Base-by-base conservation (phyloP, 1,140 invertebrate genomes). In the Trichoplusia ni region DNA sequence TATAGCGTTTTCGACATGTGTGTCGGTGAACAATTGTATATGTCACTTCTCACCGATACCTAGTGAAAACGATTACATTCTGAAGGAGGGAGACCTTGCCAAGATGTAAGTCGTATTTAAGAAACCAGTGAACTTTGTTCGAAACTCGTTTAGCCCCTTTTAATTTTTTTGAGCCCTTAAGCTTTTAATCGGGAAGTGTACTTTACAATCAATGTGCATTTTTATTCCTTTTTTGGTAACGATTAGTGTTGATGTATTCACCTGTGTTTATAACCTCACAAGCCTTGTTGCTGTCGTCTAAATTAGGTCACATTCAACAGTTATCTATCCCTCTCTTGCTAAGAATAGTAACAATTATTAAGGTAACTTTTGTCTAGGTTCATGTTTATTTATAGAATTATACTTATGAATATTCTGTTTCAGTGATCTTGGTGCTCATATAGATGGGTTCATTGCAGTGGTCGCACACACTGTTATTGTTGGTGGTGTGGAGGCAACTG, bases 21-120 rank as follows among this genome's bases (percentile, higher is more conserved):
- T 99, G 63, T 99, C 98, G 16, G 95, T 99, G 6, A 99, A 99
- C 90, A 99, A 99, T 90, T 99, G 98, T 92, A 98, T 99, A 85
- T 99, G 99, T 88, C 99, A 99, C 86, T 99, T 96, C 89, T 99
- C 98, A 38, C 99, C 99, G 11, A 94, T 99, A 47, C 95, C 95
- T 67, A 98, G 95, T 91, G 99, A 99, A 91, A 92, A 95, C 38
- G 97, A 99, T 90, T 94, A 96, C 67, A 92, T 94, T 53, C 88
- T 99, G 11, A 96, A 98, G 89, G 94, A 97, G 79, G 98, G 97
- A 31, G 98, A 99, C 93, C 91, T 99, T 74, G 98, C 98, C 60
- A 99, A 99, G 95, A 96, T 99, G 97, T 98, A 93, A 95, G 95
- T 82, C 18, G 8, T 27, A 40, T 11, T 23, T n/a, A 19, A 23